Evolutionary conservation across 2,113 vertebrate species (phyloP).

Genomic region (Nerophis ophidion): DNA sequence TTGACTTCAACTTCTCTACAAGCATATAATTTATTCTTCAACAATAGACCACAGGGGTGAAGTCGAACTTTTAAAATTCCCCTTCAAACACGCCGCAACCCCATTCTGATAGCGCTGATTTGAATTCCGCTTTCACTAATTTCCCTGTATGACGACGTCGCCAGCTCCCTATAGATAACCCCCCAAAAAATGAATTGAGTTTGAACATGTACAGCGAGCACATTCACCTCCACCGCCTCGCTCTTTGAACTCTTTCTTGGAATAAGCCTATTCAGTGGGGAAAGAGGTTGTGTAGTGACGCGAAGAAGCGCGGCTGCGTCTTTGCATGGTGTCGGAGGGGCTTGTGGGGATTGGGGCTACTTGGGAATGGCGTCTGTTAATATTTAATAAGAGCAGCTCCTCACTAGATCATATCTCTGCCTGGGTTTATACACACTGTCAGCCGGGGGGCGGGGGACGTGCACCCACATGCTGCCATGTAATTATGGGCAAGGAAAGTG

Average conservation of each 20-base stretch:
- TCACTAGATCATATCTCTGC: constrained; percentile 67
- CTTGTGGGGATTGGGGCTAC: constrained; percentile 67
- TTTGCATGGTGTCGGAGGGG: constrained; percentile 58
- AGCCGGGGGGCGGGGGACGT: constrained; percentile 44
- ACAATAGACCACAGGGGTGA: constrained; percentile 53
- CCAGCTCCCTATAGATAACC: constrained; percentile 57
- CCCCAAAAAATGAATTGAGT: constrained; percentile 36
- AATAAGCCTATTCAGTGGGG: constrained; percentile 62
- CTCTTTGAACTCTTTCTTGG: constrained; percentile 65
- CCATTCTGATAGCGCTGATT: constrained; percentile 54
- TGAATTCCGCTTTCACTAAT: constrained; percentile 59
- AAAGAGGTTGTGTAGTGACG: constrained; percentile 56
- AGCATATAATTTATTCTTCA: constrained; percentile 38
- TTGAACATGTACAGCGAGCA: constrained; percentile 56
- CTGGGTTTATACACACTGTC: constrained; percentile 63
- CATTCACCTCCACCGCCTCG: constrained; percentile 43
- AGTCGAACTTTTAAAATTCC: constrained; percentile 44
- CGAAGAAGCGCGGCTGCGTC: constrained; percentile 50
- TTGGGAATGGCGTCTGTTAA: constrained; percentile 72
- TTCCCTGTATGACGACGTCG: constrained; percentile 46
- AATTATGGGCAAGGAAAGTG: constrained; percentile 54
- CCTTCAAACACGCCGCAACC: constrained; percentile 45
- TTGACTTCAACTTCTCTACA: constrained; percentile 23
- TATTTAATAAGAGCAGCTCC: constrained; percentile 73
- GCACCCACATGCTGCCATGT: constrained; percentile 55